Evolutionary conservation across 2,797 vertebrate genomes (phyloP), one percentile per base, ranked within the genome.

Genomic region (Okamejei kenojei): DNA sequence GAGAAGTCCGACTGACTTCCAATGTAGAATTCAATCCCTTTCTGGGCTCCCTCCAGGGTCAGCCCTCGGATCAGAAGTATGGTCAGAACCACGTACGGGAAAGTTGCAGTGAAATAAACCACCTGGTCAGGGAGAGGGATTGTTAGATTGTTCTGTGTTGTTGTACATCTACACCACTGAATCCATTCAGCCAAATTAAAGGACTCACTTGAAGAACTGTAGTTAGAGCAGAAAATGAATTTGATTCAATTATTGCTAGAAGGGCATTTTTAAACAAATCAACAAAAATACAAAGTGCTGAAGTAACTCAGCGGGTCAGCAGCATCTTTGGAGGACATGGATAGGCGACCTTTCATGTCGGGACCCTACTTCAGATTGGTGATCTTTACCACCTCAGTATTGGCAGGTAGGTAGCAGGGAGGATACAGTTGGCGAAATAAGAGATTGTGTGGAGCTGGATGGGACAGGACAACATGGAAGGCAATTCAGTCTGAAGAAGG

Each of bases 11-110:
- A 74, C 35, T 76, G 68, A 0, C 71, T 74, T 76, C 90, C 90
- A n/a, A 92, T 58, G 90, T 92, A 92, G 90, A 29, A 92, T 58
- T 74, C 90, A 19, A 92, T 92, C 17, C 90, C 90, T 58, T 92
- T 76, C 26, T 2, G 0, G 23, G 90, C 90, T 92, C 90, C 71
- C 13, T 92, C 38, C 38, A 92, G 90, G 23, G 90, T 92, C 73
- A 92, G 0, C 1, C 90, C 71, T 76, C 38, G 90, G 73, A 92
- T 92, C 71, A 92, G 71, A 23, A 92, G 65, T 76, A 92, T 29
- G 13, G 26, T 58, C 73, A 92, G 90, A 92, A 92, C 90, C 90
- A 92, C 71, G 54, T 76, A 92, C 4, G 90, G 90, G 38, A 92
- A 92, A n/a, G 26, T 92, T 0, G 90, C 90, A 26, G 71, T 92